phyloP scores from a whole-genome alignment of 2,888 invertebrate genomes.

The Pycnomerus fuliginosus region DNA sequence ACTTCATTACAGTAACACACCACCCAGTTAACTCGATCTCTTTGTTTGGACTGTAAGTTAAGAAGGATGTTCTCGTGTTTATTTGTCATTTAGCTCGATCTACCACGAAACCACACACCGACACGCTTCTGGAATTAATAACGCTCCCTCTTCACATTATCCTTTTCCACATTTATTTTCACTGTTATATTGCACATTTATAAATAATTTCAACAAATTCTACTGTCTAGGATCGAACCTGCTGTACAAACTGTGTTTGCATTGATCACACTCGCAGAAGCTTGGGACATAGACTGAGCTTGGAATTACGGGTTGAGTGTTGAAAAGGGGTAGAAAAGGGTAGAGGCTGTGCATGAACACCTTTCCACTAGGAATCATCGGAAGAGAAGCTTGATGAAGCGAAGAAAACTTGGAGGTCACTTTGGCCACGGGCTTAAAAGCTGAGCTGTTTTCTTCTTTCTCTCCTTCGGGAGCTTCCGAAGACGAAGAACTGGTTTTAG shows the following conservation, averaged over 20 bases:
- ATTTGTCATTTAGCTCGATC: conserved; percentile 43
- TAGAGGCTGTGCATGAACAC: conserved; percentile 53
- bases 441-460: conserved; percentile 41
- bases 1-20: conserved; percentile 44
- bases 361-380: conserved; percentile 47
- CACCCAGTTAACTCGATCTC: conserved; percentile 45
- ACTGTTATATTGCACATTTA: too few species aligned
- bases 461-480: conserved; percentile 20
- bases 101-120: conserved; percentile 27
- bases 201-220: too few species aligned
- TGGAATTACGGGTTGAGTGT: conserved; percentile 49
- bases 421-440: conserved; percentile 47
- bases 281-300: conserved; percentile 51
- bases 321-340: conserved; percentile 51
- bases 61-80: conserved; percentile 50
- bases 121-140: conserved; percentile 25
- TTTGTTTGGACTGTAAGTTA: conserved; percentile 51
- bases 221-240: conserved; percentile 37
- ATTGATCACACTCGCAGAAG: conserved; percentile 53
- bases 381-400: conserved; percentile 40
- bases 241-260: conserved; percentile 46
- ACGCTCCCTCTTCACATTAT: too few species aligned
- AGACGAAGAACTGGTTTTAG: conserved; percentile 16
- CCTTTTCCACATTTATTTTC: too few species aligned
- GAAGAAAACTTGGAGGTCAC: conserved; percentile 13